Base-by-base conservation (phyloP, 2,797 vertebrate genomes). In the Pachyuromys duprasi region DNA sequence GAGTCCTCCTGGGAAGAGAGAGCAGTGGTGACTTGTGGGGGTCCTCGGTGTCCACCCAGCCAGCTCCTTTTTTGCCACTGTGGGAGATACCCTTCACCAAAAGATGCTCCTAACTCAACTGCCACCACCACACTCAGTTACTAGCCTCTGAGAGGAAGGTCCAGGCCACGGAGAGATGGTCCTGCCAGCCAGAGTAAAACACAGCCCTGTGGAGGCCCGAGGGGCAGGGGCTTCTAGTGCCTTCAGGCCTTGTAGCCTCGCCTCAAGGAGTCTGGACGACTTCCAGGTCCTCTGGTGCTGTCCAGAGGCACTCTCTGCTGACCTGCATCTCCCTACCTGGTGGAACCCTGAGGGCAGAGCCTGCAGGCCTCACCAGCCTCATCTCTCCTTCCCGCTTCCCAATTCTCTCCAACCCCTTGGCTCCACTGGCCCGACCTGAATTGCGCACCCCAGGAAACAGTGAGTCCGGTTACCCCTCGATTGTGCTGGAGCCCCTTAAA, bases 1-100 rank as follows among this genome's bases (percentile, higher is more conserved):
- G 98, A 98, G 8, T 26, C 89, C 96, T 99, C 99, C 99, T 99
- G 97, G 86, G 93, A 94, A 96, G 76, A 45, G 95, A 79, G 1
- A 53, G 75, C 2, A 60, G 39, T 8, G 5, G 24, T 89, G 76
- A 93, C 33, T 36, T 14, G 12, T 4, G 9, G 60, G 87, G 42
- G 8, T 36, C 63, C 78, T 74, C 0, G 5, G 57, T 24, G 39
- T 65, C 84, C 55, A 78, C 1, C 4, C 0, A 14, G 63, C 9
- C 63, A 90, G 87, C 49, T 89, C 39, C 49, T 36, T 36, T 22
- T 72, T 39, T 39, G 39, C 22, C 55, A 39, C 24, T 11, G n/a
- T 83, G 63, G 22, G 22, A 75, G 72, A 67, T 72, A 45, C 18
- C 55, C n/a, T 74, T 63, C 13, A 20, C 45, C 53, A 12, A 81